These are phyloP conservation scores for Megaleporinus macrocephalus DNA, from an alignment of 2,113 vertebrate genomes.

Conservation along the genomic window DNA sequence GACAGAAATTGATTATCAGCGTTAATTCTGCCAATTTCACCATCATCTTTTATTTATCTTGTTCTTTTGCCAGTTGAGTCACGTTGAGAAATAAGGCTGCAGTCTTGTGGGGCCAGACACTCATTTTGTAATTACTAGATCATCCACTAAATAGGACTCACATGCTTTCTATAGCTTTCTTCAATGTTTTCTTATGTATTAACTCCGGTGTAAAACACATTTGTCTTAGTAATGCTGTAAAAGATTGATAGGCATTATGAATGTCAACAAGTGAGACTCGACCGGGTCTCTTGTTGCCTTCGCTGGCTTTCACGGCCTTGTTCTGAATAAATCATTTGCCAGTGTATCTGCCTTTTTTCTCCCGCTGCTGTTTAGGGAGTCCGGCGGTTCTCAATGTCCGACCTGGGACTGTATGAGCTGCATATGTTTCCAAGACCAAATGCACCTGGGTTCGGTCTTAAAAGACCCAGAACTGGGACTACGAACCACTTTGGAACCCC, in stretches of 20 bases:
- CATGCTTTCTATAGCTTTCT: background rate
- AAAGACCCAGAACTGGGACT: no score
- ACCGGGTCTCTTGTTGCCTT: background rate
- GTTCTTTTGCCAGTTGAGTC: slow-evolving; percentile 13
- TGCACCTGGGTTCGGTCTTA: no score
- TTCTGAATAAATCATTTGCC: background rate
- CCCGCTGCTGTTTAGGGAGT: background rate
- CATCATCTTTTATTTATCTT: slow-evolving; percentile 1
- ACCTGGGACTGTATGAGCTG: background rate
- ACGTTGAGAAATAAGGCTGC: background rate
- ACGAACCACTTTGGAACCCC: no score
- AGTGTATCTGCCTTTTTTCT: background rate
- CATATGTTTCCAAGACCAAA: background rate
- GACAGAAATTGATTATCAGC: slow-evolving; percentile 2
- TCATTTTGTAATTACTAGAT: background rate
- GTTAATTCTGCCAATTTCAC: background rate
- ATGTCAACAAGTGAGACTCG: background rate
- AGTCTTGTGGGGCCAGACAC: background rate
- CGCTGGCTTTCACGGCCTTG: background rate
- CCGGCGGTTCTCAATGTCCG: background rate
- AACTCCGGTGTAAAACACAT: slow-evolving; percentile 5
- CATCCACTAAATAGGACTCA: background rate
- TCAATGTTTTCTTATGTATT: background rate
- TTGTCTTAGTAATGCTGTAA: background rate
- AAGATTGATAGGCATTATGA: slow-evolving; percentile 2